Evolutionary conservation across 2,113 vertebrate genomes (phyloP).

Genomic region (Garra rufa): DNA sequence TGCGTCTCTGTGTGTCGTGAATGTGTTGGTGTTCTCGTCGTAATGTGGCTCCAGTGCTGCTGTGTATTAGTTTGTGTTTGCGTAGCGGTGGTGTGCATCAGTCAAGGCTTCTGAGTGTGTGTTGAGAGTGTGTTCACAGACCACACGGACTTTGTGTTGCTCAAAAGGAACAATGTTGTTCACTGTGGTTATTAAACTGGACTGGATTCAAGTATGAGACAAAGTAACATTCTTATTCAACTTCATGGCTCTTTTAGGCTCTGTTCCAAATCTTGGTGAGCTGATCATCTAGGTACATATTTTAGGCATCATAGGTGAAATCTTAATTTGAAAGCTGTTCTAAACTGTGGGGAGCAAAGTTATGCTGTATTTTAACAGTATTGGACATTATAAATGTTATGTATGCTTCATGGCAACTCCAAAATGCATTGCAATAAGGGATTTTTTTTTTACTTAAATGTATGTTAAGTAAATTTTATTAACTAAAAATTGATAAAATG

Average conservation of each 20-base stretch:
- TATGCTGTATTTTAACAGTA: background rate
- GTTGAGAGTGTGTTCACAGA: constrained; percentile 17
- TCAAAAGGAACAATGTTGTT: background rate
- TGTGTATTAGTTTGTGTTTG: constrained; percentile 69
- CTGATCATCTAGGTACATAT: background rate
- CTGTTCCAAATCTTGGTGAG: constrained; percentile 11
- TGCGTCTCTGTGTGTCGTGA: constrained; percentile 36
- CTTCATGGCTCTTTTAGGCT: background rate
- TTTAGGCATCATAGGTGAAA: background rate
- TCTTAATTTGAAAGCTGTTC: background rate
- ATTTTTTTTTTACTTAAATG: background rate
- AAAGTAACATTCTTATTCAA: background rate
- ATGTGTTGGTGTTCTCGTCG: constrained; percentile 48
- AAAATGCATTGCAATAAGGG: background rate
- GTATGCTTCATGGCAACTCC: background rate
- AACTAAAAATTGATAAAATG: background rate
- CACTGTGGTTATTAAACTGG: background rate
- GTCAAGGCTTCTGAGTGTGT: constrained; percentile 45
- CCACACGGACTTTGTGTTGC: constrained; percentile 8
- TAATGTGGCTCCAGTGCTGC: constrained; percentile 49
- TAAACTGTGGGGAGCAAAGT: background rate
- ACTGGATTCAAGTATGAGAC: background rate
- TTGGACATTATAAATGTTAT: background rate
- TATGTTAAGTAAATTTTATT: background rate
- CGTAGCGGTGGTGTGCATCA: constrained; percentile 58